Evolutionary conservation across 2,888 invertebrate species (phyloP).

Genomic region (Melanchra persicariae): DNA sequence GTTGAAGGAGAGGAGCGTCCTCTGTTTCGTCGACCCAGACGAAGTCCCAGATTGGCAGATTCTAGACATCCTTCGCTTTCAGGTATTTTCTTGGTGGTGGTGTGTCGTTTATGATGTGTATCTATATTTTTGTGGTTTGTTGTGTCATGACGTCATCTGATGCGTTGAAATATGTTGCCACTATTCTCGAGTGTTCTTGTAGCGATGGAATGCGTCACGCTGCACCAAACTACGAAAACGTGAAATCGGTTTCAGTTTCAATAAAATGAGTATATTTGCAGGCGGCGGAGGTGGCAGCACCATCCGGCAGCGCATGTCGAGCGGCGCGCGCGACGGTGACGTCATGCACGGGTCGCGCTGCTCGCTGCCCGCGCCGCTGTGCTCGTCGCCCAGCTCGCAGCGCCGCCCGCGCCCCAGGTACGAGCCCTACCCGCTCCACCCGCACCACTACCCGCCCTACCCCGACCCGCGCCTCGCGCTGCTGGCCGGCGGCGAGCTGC

Average conservation of each 20-base stretch:
- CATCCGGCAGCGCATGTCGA: slow-evolving; percentile 81
- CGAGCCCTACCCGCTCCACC: slow-evolving; percentile 41
- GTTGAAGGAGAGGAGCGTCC: slow-evolving; percentile 95
- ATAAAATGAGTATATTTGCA: slow-evolving; percentile 14
- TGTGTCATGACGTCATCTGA: not conserved
- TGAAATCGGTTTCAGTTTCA: not conserved
- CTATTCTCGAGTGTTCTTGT: not conserved
- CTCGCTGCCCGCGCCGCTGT: slow-evolving; percentile 77
- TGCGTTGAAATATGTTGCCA: not conserved
- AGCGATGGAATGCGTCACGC: too few species aligned
- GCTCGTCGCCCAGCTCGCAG: slow-evolving; percentile 61
- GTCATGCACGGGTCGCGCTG: slow-evolving; percentile 75
- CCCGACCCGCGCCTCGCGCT: not conserved
- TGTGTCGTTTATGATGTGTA: not conserved
- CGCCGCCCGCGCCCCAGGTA: slow-evolving; percentile 72
- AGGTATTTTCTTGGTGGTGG: slow-evolving; percentile 81
- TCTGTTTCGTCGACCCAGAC: slow-evolving; percentile 95
- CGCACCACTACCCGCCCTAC: slow-evolving; percentile 48
- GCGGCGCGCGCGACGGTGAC: slow-evolving; percentile 72
- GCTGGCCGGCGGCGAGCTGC: not conserved
- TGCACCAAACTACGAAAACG: not conserved
- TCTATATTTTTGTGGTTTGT: slow-evolving; percentile 14
- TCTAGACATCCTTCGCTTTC: slow-evolving; percentile 94
- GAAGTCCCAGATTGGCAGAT: slow-evolving; percentile 95
- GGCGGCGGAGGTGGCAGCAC: slow-evolving; percentile 66